Evolutionary conservation across 2,113 vertebrate genomes (phyloP), one percentile per base, ranked within the genome.

Genomic region (Apus apus): DNA sequence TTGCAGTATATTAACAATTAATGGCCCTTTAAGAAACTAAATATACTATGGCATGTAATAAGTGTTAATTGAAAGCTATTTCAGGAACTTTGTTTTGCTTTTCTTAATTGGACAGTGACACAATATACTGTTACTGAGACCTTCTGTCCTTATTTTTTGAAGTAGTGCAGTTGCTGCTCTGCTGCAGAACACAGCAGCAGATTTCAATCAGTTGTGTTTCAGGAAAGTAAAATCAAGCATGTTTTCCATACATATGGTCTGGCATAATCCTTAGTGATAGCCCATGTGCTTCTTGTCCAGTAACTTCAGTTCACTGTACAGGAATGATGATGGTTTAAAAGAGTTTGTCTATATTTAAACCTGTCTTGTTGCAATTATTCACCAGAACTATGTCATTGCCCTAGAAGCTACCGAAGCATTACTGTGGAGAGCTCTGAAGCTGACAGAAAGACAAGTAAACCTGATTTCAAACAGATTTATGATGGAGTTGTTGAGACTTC

Each of bases 1-100:
- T 96, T 96, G 86, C 75, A 82, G 58, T 91, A 93, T 95, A 96
- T 97, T 97, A 97, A 96, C 94, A 96, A 97, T 95, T 97, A 96
- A 96, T 97, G 70, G 61, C 22, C 91, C 83, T 92, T 88, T 96
- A 94, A 97, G 82, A 95, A 96, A 89, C 80, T 83, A 94, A 87
- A 96, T 79, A 96, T 79, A 84, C 21, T 88, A 73, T 94, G 80
- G 90, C 61, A 96, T 0, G 5, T 89, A 94, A 50, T 72, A 96
- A 95, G 75, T 89, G 80, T 96, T 97, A 96, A 97, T 95, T 97
- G 87, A 96, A 97, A 96, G 70, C 90, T 95, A 92, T 97, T 96
- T 91, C 73, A 87, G 50, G 76, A 95, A 79, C 46, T 87, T 87
- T 77, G 90, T 91, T 96, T 97, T 94, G 43, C 85, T 85, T 94